Base-by-base conservation (phyloP, 2,888 invertebrate species). In the Cantharis rufa region DNA sequence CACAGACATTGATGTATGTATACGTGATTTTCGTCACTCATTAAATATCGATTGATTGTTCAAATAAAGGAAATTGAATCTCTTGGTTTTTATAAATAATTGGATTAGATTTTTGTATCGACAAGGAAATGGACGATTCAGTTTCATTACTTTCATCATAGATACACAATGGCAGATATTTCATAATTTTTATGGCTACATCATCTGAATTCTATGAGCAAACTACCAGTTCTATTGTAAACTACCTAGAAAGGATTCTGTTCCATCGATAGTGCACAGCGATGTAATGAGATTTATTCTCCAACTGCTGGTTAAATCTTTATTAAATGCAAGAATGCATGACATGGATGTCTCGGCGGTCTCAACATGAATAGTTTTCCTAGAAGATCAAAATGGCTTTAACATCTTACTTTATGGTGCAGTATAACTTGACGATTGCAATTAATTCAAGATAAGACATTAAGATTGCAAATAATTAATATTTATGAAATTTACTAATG, bases 91-190 rank as follows among this genome's bases (percentile, higher is more conserved):
- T 13, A 32, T 2, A 32, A 32, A 32, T 32, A 32, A 32, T 48
- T 48, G 48, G 48, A 48, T 48, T 48, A 5, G n/a, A 48, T 48
- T 48, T 48, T 48, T 48, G 48, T n/a, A n/a, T 48, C 5, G 48
- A 48, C n/a, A 48, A 48, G 48, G n/a, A 48, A 48, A 48, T 48
- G 9, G 48, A n/a, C 48, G n/a, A 7, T 48, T 13, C n/a, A 48
- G n/a, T 48, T 48, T 48, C 48, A n/a, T 48, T 48, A 48, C 48
- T 48, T 48, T 48, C n/a, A 48, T 48, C 64, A 21, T 24, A 21
- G 21, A 66, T 66, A 71, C 71, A 82, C 84, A 84, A 83, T 83
- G 83, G 82, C 80, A 82, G 80, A 84, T 84, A 84, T 83, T 83
- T 84, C 83, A 84, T 84, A 81, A 83, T 84, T 84, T 84, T 84